Conservation (phyloP, 2,888 invertebrate genomes). For the Sphinx pinastri region DNA sequence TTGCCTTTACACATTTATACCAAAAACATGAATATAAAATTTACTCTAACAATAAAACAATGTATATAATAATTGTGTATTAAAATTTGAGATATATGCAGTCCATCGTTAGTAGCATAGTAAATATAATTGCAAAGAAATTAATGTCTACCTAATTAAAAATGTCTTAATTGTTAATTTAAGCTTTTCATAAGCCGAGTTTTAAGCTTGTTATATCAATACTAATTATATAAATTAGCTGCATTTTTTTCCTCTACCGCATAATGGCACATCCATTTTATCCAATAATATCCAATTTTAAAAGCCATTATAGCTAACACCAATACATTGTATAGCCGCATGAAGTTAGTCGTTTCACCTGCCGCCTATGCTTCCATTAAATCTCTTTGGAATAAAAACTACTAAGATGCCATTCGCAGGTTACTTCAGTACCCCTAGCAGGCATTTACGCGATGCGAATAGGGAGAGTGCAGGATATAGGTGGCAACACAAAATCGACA, state of each 20-base stretch:
- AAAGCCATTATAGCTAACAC: background rate
- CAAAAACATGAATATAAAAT: background rate
- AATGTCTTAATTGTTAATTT: background rate
- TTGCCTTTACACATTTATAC: background rate
- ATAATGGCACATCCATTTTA: background rate
- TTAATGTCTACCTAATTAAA: no score
- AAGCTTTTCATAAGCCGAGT: background rate
- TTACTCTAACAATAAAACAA: background rate
- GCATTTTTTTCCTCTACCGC: background rate
- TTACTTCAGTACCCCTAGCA: no score
- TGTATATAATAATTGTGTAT: background rate
- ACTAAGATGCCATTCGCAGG: background rate
- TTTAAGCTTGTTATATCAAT: background rate
- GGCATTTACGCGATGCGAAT: no score
- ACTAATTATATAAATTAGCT: background rate
- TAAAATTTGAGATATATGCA: background rate
- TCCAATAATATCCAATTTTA: conserved; percentile 3
- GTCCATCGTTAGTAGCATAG: background rate
- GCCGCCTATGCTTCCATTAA: no score
- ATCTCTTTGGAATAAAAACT: background rate
- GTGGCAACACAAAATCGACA: no score
- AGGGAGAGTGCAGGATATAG: no score
- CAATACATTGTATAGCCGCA: no score
- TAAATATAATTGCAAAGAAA: no score
- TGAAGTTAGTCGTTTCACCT: no score